Percentiles rank a stretch among this genome's conserved stretches.
Evolutionary conservation across 2,113 vertebrate genomes (phyloP).

Genomic region (Oenanthe oenanthe): DNA sequence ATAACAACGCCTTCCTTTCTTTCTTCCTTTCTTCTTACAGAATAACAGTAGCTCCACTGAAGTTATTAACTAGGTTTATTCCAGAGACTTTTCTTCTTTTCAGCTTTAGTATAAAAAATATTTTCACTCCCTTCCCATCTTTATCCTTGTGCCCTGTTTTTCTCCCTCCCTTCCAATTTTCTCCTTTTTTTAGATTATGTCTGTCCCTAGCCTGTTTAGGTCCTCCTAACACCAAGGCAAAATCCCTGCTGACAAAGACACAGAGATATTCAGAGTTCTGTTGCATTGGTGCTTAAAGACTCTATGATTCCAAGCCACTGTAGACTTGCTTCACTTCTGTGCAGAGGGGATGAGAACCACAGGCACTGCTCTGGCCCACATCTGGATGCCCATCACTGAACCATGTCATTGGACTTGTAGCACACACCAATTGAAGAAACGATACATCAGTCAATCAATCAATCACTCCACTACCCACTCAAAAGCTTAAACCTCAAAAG

Average conservation of each 20-base stretch:
- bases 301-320: not conserved
- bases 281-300: not conserved
- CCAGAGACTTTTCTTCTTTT: not conserved
- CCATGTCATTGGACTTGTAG: accelerated
- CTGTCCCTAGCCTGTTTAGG: not conserved
- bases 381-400: not conserved
- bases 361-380: not conserved
- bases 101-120: not conserved
- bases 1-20: not conserved
- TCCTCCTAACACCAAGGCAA: not conserved
- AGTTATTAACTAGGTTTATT: not conserved
- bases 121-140: not conserved
- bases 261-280: not conserved
- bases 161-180: not conserved
- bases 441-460: not conserved
- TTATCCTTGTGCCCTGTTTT: not conserved
- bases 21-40: not conserved
- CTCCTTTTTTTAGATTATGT: not conserved
- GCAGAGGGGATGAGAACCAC: not conserved
- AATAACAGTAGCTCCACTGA: not conserved
- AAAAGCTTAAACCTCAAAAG: accelerated
- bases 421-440: not conserved
- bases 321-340: not conserved
- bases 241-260: not conserved
- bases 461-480: not conserved